Conservation (phyloP, 2,888 invertebrate genomes). For the Calephelis perditalis region DNA sequence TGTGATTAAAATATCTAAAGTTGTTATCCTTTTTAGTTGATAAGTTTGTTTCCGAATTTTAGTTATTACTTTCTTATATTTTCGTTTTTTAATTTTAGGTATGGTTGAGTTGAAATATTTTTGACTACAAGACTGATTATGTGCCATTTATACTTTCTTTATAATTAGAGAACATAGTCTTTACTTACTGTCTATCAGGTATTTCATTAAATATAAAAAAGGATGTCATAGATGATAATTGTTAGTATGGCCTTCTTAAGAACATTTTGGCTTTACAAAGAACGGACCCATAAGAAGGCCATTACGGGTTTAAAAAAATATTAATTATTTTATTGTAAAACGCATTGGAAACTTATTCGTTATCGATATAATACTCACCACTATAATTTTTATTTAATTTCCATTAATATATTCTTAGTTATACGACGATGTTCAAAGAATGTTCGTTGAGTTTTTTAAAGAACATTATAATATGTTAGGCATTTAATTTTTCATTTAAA, state of each 20-base stretch:
- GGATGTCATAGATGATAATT: conserved; percentile 14
- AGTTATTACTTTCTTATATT: conserved; percentile 4
- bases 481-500: conserved; percentile 13
- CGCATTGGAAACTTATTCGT: conserved; percentile 18
- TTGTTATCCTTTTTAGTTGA: conserved; percentile 5
- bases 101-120: not conserved
- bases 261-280: conserved; percentile 28
- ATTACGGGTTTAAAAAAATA: conserved; percentile 19
- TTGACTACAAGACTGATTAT: not conserved
- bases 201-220: no score
- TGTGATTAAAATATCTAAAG: conserved; percentile 24
- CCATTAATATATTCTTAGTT: conserved; percentile 16
- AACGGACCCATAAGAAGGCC: conserved; percentile 25
- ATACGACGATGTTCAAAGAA: conserved; percentile 18
- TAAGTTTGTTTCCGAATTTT: conserved; percentile 6
- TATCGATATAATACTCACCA: conserved; percentile 19
- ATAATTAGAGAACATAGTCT: no score
- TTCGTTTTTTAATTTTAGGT: conserved; percentile 4
- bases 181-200: no score
- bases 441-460: conserved; percentile 19
- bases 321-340: conserved; percentile 17
- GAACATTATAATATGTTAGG: conserved; percentile 14
- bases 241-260: conserved; percentile 27
- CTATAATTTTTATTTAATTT: conserved; percentile 16
- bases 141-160: not conserved